Base-by-base conservation (phyloP, 2,113 vertebrate species). In the Cygnus buccinator region DNA sequence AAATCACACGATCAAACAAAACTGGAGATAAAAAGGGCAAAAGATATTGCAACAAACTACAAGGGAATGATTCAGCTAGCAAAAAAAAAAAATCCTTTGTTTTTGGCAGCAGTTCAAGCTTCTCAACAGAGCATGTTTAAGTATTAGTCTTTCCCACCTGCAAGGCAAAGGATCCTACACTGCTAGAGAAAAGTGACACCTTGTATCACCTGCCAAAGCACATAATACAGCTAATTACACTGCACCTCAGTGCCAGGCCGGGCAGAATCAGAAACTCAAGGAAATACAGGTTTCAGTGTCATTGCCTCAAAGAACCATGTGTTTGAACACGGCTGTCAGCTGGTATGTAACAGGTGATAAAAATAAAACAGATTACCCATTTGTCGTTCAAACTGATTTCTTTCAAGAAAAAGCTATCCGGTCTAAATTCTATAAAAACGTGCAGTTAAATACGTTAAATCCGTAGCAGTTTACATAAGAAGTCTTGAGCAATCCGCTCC, bases 71-170 rank as follows among this genome's bases (percentile, higher is more conserved):
- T 26, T 23, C 3, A 86, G 89, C 70, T 70, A 85, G 15, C 62
- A 63, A 84, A 89, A 74, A 37, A 79, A 75, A 81, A 52, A 43
- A 43, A 31, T 52, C 33, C 80, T 77, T 81, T 44, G 66, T 52
- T 81, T 90, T 81, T 89, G 91, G 8, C 80, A 95, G 55, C 77
- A 58, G 89, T 81, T 70, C 81, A 78, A 6, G 8, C 76, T 92
- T 94, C 55, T 87, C 61, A 94, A 43, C 25, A 48, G 70, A 78
- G 58, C 25, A 50, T 29, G 8, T 79, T 92, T 78, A 84, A 74
- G 31, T 20, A 8, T 58, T 35, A 83, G 43, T n/a, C 20, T 93
- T 94, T 95, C 89, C 74, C 90, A 96, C 73, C 92, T 87, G 68
- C 84, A 93, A 93, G 61, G 59, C 55, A 63, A 94, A 94, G 78